Evolutionary conservation across 2,113 vertebrate species (phyloP).

Genomic region (Manacus vitellinus): DNA sequence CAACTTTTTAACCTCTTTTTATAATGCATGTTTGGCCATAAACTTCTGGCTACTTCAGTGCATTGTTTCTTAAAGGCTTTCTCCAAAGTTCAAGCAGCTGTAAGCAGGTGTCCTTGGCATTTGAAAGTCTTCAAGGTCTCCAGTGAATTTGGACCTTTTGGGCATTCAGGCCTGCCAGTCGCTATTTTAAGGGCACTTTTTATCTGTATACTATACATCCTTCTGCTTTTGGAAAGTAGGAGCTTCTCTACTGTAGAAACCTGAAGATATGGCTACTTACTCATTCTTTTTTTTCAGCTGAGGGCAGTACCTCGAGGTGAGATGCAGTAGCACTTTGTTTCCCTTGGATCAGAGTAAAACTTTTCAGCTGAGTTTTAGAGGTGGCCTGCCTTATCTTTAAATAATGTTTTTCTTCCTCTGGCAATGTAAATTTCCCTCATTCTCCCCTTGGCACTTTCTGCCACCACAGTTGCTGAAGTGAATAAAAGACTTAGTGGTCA

Average conservation of each 20-base stretch:
- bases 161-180: background rate
- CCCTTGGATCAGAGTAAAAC: background rate
- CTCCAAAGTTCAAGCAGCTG: background rate
- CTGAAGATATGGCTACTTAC: background rate
- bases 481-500: background rate
- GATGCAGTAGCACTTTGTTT: background rate
- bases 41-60: background rate
- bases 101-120: background rate
- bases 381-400: background rate
- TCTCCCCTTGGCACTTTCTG: background rate
- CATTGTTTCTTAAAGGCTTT: background rate
- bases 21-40: background rate
- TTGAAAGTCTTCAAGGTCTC: background rate
- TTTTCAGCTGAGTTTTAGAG: background rate
- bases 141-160: background rate
- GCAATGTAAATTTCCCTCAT: background rate
- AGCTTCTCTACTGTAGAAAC: background rate
- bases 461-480: background rate
- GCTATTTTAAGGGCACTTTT: background rate
- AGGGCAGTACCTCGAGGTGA: background rate
- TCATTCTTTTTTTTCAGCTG: background rate
- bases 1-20: background rate
- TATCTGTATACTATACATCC: background rate
- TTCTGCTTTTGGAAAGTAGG: background rate
- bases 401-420: background rate